A percentile compares a stretch with the other conserved stretches of the same genome.
These are phyloP conservation scores for Heliocidaris erythrogramma DNA, from an alignment of 35 echinoderm and acorn worm genomes.

Conservation along the genomic window DNA sequence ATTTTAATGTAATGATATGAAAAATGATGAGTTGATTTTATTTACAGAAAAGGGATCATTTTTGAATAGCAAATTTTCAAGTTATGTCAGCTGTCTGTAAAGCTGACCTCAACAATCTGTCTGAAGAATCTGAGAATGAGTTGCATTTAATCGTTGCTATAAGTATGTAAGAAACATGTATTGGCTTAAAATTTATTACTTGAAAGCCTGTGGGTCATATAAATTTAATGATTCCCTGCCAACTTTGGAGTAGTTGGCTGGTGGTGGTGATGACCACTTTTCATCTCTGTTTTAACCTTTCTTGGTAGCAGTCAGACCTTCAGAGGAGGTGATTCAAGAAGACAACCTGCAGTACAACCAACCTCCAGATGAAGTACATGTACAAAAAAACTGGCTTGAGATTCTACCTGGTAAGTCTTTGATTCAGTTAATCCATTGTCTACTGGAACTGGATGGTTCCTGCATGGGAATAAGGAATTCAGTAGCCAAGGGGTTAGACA, in stretches of 20 bases:
- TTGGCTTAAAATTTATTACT: too few relatives aligned
- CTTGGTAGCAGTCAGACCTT: background rate
- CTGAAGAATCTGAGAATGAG: too few relatives aligned
- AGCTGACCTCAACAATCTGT: too few relatives aligned
- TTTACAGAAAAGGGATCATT: background rate
- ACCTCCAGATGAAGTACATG: background rate
- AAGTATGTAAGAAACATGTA: too few relatives aligned
- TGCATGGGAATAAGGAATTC: too few relatives aligned
- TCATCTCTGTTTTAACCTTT: background rate
- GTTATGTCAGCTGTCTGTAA: background rate
- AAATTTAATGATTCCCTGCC: background rate
- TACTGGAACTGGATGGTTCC: too few relatives aligned
- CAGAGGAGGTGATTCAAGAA: background rate
- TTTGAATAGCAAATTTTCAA: background rate
- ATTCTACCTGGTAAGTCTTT: background rate
- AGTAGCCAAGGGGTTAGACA: too few relatives aligned
- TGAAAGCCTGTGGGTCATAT: too few relatives aligned
- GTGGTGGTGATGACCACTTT: background rate
- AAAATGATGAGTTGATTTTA: background rate
- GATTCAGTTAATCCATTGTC: background rate
- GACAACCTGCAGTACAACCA: background rate
- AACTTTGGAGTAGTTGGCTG: background rate
- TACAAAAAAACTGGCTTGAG: background rate
- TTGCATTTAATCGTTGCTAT: too few relatives aligned
- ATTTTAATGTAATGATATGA: background rate